Base-by-base conservation (phyloP, 2,113 vertebrate genomes). In the Atherinomorus stipes region DNA sequence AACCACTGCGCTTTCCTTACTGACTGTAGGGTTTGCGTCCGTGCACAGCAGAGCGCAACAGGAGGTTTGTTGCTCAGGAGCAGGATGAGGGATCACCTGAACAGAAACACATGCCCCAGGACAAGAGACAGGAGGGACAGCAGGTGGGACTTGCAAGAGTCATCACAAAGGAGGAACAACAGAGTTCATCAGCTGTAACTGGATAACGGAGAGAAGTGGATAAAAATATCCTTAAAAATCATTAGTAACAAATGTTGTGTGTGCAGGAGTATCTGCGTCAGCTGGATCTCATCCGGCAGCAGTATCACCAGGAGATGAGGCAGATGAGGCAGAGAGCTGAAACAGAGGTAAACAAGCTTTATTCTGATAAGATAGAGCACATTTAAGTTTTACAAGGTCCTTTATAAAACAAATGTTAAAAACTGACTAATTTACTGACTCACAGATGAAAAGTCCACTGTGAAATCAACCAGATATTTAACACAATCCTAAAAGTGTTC, bases 251-350 rank as follows among this genome's bases (percentile, higher is more conserved):
- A 9, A 34, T 34, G 31, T 34, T 80, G 62, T 80, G 71, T 80
- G 53, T 71, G 23, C 70, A 97, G 96, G 95, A 97, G 53, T 97
- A 98, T 67, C 88, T 97, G 74, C 90, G 90, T 70, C 94, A 97
- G 77, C 71, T 99, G 66, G 89, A 95, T 63, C 79, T 91, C 80
- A 98, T 98, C 85, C 92, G 96, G 28, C 93, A 95, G 50, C 94
- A 95, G 77, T 98, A 99, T 89, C 94, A 94, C 11, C 91, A 71
- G 5, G 86, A 95, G 38, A 78, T 96, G 71, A 95, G 92, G 76
- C 93, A 90, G 81, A 93, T 96, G 81, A 95, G 81, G 76, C 87
- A 58, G 40, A 96, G 91, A 91, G 91, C 92, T 51, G 93, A 88
- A 44, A 52, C 80, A 3, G 86, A 97, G 95, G 96, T 96, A 62